Percentiles rank a stretch among this genome's conserved stretches.
These are phyloP conservation scores for Drosophila ochracea DNA, from an alignment of 2,888 invertebrate species.

Conservation along the genomic window DNA sequence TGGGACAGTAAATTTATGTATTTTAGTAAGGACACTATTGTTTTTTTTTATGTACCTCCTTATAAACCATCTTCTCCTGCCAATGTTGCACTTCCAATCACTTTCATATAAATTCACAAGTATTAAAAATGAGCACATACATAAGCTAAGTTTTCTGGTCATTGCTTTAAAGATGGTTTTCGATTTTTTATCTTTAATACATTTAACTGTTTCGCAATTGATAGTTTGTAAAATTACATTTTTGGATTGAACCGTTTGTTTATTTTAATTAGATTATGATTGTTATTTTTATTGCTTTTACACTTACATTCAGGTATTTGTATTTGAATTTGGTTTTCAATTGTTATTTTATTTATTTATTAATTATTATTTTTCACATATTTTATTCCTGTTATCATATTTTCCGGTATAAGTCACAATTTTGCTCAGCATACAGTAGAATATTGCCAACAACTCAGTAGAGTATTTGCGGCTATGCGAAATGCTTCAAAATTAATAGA, in stretches of 20 bases:
- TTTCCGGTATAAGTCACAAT: neutral
- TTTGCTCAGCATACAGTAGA: slow-evolving; percentile 35
- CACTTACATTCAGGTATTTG: neutral
- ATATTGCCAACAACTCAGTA: slow-evolving; percentile 59
- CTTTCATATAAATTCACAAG: neutral
- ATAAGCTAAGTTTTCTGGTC: neutral
- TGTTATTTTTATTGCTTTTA: neutral
- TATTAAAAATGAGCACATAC: neutral
- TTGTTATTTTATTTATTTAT: neutral
- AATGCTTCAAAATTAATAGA: slow-evolving; percentile 8
- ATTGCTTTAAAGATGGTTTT: neutral
- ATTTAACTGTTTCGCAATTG: neutral
- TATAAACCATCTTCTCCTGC: neutral
- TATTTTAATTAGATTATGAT: neutral
- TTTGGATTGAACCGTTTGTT: neutral
- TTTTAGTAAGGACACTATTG: neutral
- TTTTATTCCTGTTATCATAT: neutral
- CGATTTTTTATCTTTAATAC: neutral
- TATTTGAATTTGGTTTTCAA: neutral
- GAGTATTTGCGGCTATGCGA: neutral
- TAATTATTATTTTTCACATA: neutral
- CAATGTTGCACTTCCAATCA: no score
- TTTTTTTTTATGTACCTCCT: neutral
- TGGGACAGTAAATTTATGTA: neutral
- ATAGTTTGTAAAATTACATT: neutral